phyloP scores from a whole-genome alignment of 2,113 vertebrate species.

The Carettochelys insculpta region DNA sequence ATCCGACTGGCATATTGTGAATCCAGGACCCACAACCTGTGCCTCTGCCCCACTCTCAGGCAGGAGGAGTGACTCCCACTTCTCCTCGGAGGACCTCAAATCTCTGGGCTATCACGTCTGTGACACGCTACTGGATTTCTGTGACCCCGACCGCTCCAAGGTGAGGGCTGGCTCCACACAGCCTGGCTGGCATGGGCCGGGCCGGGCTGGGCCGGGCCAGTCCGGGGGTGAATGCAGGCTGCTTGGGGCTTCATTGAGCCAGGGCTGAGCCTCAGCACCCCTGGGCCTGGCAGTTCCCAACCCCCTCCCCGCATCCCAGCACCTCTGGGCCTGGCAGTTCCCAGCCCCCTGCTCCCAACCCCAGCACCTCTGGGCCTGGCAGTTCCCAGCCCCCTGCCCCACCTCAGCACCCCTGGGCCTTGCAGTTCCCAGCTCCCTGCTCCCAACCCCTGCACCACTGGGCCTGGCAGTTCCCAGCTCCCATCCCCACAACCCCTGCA shows the following conservation, averaged over 20 bases:
- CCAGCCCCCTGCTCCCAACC: no score
- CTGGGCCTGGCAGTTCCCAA: neutral
- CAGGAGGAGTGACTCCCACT: slow-evolving; percentile 84
- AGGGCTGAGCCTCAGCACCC: neutral
- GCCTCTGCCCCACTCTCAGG: slow-evolving; percentile 69
- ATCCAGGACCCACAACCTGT: neutral
- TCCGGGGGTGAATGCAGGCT: fast-evolving
- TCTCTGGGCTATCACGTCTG: slow-evolving; percentile 87
- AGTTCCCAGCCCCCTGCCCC: no score
- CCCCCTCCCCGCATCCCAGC: no score
- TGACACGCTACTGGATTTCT: slow-evolving; percentile 93
- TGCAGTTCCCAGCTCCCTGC: no score
- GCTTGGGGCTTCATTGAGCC: neutral
- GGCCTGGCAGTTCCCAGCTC: no score
- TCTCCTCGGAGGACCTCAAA: slow-evolving; percentile 85
- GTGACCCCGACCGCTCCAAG: slow-evolving; percentile 88
- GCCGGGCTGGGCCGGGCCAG: neutral
- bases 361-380: no score
- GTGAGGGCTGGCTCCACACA: slow-evolving; percentile 53
- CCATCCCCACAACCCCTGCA: neutral
- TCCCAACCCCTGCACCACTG: no score
- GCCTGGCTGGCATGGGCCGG: neutral
- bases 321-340: neutral
- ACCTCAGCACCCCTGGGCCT: no score
- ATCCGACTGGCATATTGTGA: neutral